Base-by-base conservation (phyloP, 2,888 invertebrate species). In the Glomeris marginata region DNA sequence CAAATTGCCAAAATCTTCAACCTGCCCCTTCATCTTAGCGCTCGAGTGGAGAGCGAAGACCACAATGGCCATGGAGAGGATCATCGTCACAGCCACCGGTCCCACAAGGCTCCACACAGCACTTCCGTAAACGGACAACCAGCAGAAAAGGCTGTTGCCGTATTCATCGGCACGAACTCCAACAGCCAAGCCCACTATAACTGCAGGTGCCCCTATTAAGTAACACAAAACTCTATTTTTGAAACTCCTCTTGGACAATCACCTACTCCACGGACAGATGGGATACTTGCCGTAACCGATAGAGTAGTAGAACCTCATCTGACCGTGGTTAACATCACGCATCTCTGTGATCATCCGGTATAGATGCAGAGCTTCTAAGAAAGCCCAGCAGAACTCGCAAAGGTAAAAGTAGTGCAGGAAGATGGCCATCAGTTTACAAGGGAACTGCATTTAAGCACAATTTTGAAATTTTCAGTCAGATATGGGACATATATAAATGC, bases 71-170 rank as follows among this genome's bases (percentile, higher is more conserved):
- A 92, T 72, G 49, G 11, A 50, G 51, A 62, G 60, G 4, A 82
- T 77, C 28, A 78, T 68, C 0, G 87, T 84, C 61, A 84, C 77
- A 52, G 80, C 74, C 33, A 91, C 81, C 5, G 95, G 94, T 2
- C 88, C 86, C 57, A 94, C 87, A 60, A 94, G 76, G 72, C 91
- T 86, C 94, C 94, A 95, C 41, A 94, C 84, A 20, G 92, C 86
- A 20, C 84, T 81, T 66, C 92, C 91, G 64, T 90, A 87, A 40
- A 91, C 79, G 8, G 87, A 86, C 54, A 95, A 74, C 94, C 94
- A 95, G 67, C 95, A 95, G 66, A 92, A 92, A 54, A 85, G 78
- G 61, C 83, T 82, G 64, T 88, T 92, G 59, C 92, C 94, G 66
- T 94, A 95, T 64, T 91, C 91, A 61, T 92, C 90, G 36, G 90